Evolutionary conservation across 2,888 invertebrate genomes (phyloP).

Genomic region (Sphinx pinastri): DNA sequence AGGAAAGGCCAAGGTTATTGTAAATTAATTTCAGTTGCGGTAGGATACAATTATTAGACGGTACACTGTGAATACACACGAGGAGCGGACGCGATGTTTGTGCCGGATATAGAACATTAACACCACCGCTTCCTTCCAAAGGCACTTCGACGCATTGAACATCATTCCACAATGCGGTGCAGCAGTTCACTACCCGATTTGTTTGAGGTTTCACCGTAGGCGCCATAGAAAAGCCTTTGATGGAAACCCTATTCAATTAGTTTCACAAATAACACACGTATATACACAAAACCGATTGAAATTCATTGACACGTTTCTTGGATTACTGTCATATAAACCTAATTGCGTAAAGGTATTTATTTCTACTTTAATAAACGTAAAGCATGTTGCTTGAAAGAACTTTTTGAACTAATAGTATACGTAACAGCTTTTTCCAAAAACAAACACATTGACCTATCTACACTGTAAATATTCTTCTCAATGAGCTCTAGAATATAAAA

Average conservation of each 20-base stretch:
- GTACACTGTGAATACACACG: constrained; percentile 29
- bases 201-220: not conserved
- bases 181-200: not conserved
- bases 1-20: not conserved
- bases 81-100: constrained; percentile 32
- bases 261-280: not conserved
- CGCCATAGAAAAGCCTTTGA: no score
- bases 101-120: constrained; percentile 35
- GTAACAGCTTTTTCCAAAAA: no score
- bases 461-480: no score
- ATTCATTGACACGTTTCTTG: no score
- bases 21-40: constrained; percentile 6
- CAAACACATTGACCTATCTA: no score
- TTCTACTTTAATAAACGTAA: no score
- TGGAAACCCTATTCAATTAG: not conserved
- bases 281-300: no score
- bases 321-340: no score
- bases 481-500: no score
- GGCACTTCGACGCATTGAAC: not conserved
- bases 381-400: no score
- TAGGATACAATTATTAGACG: constrained; percentile 40
- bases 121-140: not conserved
- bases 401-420: no score
- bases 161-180: not conserved
- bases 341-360: no score